Evolutionary conservation across 1,140 invertebrate species (phyloP).

Genomic region (Tetragnatha versicolor): DNA sequence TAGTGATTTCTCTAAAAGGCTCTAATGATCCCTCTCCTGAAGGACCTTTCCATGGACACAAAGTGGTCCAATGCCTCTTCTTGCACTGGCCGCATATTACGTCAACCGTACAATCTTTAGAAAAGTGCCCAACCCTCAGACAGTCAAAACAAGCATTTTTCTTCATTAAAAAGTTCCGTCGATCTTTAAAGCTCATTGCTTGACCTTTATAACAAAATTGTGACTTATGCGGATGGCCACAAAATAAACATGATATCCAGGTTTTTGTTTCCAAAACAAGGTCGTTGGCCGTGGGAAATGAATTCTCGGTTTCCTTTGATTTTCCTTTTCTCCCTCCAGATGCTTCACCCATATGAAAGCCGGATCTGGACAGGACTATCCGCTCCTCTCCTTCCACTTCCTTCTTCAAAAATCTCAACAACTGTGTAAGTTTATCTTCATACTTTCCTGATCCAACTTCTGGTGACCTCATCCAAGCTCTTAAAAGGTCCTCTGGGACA

Average conservation of each 20-base stretch:
- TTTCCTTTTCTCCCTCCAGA: not conserved
- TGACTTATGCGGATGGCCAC: not conserved
- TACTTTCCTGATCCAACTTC: not conserved
- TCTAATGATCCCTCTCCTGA: not conserved
- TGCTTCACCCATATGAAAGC: not conserved
- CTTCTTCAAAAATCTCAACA: conserved; percentile 58
- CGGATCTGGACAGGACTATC: conserved; percentile 55
- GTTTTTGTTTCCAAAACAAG: not conserved
- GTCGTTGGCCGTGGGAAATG: conserved; percentile 16
- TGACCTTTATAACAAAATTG: conserved; percentile 7
- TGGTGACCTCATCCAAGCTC: conserved; percentile 57
- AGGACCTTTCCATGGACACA: not conserved
- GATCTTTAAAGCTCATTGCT: not conserved
- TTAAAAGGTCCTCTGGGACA: conserved; percentile 60
- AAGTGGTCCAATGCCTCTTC: not conserved
- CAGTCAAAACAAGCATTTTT: not conserved
- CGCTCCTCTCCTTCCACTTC: conserved; percentile 58
- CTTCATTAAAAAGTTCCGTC: not conserved
- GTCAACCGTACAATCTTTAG: not conserved
- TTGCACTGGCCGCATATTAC: not conserved
- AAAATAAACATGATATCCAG: not conserved
- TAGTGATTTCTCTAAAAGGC: not conserved
- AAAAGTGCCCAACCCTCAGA: conserved; percentile 6
- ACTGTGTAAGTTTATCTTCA: conserved; percentile 24
- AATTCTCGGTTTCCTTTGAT: not conserved